Percentiles rank a stretch among this genome's conserved stretches.
phyloP scores from a whole-genome alignment of 2,113 vertebrate genomes.

The Pygoscelis adeliae region DNA sequence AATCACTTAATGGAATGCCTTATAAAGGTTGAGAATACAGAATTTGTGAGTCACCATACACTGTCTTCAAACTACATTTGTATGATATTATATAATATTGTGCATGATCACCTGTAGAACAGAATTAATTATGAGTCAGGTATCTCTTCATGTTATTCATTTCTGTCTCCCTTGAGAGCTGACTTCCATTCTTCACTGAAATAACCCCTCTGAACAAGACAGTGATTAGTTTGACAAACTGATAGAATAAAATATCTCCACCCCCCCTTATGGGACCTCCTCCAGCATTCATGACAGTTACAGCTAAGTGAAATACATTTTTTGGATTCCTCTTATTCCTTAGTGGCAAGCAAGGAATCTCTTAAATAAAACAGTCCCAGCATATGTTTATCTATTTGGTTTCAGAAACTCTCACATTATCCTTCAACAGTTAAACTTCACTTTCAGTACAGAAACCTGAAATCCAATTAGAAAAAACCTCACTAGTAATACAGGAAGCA shows the following conservation, averaged over 20 bases:
- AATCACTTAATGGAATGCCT: background rate
- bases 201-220: background rate
- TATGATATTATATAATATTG: background rate
- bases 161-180: background rate
- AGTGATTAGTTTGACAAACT: background rate
- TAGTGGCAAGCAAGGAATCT: background rate
- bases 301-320: background rate
- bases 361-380: background rate
- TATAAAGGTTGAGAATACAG: background rate
- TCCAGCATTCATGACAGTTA: background rate
- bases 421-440: background rate
- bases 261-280: background rate
- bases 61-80: background rate
- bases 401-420: background rate
- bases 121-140: background rate
- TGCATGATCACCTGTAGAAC: background rate
- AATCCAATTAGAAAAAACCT: background rate
- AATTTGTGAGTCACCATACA: background rate
- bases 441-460: background rate
- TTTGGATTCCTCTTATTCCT: background rate
- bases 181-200: background rate
- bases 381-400: background rate
- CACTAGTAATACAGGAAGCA: background rate
- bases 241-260: background rate
- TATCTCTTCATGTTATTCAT: background rate